These are phyloP conservation scores for Pterois miles DNA, from an alignment of 2,797 vertebrate species.

Conservation along the genomic window DNA sequence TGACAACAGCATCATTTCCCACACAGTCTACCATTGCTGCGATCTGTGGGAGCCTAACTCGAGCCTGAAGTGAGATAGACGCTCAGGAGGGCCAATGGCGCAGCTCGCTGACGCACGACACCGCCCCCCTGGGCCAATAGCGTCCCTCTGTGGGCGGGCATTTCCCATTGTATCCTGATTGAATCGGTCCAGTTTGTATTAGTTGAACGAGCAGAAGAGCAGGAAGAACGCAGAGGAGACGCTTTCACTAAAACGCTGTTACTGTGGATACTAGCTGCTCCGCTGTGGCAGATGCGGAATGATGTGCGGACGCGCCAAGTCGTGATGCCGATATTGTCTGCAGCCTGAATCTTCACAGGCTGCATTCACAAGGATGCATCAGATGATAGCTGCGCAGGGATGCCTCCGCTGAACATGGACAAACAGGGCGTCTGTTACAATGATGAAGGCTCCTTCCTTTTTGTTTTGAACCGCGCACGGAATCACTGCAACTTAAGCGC, in stretches of 20 bases:
- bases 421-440: constrained; percentile 75
- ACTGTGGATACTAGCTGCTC: constrained; percentile 33
- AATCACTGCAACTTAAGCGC: constrained; percentile 39
- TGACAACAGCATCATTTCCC: constrained; percentile 66
- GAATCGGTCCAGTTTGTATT: constrained; percentile 74
- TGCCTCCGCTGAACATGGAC: constrained; percentile 62
- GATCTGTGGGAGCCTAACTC: constrained; percentile 20
- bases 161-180: constrained; percentile 55
- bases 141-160: constrained; percentile 56
- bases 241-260: neutral
- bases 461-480: constrained; percentile 62
- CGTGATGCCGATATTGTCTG: constrained; percentile 32
- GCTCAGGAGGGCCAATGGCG: constrained; percentile 57
- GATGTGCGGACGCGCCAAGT: constrained; percentile 16
- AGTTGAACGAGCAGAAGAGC: constrained; percentile 64
- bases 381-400: constrained; percentile 67
- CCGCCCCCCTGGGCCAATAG: constrained; percentile 53
- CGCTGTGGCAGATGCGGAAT: constrained; percentile 7
- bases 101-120: constrained; percentile 1
- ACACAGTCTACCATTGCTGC: constrained; percentile 45
- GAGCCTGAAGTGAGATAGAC: constrained; percentile 28
- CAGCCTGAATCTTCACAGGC: constrained; percentile 15
- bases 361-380: constrained; percentile 55
- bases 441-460: constrained; percentile 59
- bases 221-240: constrained; percentile 27